These are phyloP conservation scores for Pollenia griseotomentosa DNA, from an alignment of 2,888 invertebrate species.

Conservation along the genomic window DNA sequence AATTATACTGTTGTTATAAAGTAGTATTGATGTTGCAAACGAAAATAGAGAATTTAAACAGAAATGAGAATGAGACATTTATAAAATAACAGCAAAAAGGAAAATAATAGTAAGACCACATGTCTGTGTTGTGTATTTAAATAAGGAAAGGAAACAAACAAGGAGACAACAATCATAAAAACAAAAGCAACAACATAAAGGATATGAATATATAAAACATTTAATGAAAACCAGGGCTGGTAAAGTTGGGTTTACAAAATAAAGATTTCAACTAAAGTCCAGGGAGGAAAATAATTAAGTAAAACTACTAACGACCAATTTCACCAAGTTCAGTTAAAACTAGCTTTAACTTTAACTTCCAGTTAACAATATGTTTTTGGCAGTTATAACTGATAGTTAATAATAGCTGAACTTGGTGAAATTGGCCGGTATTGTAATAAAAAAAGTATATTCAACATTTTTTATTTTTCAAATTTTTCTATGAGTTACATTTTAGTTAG, in stretches of 20 bases:
- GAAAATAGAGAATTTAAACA: not conserved
- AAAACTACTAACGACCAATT: too few species aligned
- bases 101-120: slow-evolving; percentile 54
- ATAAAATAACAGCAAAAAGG: slow-evolving; percentile 53
- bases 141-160: slow-evolving; percentile 23
- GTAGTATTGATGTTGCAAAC: slow-evolving; percentile 23
- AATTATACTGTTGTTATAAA: slow-evolving; percentile 36
- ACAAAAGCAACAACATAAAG: not conserved
- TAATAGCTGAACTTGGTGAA: too few species aligned
- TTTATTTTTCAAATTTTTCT: too few species aligned
- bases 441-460: too few species aligned
- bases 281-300: too few species aligned
- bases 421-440: too few species aligned
- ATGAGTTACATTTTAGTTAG: too few species aligned
- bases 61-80: slow-evolving; percentile 5
- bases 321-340: too few species aligned
- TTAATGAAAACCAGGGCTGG: slow-evolving; percentile 25
- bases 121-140: slow-evolving; percentile 39
- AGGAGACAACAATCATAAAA: slow-evolving; percentile 22
- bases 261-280: not conserved
- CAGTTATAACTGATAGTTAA: too few species aligned
- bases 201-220: slow-evolving; percentile 1
- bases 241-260: not conserved
- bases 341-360: too few species aligned
- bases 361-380: too few species aligned